phyloP scores from a whole-genome alignment of 2,888 invertebrate genomes.

The Rhopalosiphum nymphaeae region DNA sequence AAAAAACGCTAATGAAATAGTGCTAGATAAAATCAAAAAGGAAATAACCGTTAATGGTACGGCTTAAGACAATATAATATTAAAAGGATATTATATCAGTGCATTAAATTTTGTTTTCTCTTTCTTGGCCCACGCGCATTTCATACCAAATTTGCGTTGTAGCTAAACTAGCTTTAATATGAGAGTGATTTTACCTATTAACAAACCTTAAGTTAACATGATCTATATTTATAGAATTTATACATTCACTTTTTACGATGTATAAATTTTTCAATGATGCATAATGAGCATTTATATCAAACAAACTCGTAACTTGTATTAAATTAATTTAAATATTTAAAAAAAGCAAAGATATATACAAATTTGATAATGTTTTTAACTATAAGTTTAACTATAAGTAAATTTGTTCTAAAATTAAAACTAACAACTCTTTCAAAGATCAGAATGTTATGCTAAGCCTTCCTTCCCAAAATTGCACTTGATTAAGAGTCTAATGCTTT shows the following conservation, averaged over 20 bases:
- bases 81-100: background rate
- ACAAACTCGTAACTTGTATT: background rate
- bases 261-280: background rate
- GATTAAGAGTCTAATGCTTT: background rate
- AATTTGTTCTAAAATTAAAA: background rate
- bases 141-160: background rate
- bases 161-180: background rate
- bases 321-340: background rate
- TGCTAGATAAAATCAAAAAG: background rate
- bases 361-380: background rate
- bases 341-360: background rate
- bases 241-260: background rate
- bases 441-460: background rate
- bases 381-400: background rate
- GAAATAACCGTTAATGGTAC: background rate
- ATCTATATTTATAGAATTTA: background rate
- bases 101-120: background rate
- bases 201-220: background rate
- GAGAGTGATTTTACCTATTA: background rate
- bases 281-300: background rate
- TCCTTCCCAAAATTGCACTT: background rate
- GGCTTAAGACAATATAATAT: background rate
- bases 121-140: background rate
- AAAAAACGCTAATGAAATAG: background rate
- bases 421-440: background rate